phyloP scores from a whole-genome alignment of 2,797 vertebrate species.

The Calcarius lapponicus region DNA sequence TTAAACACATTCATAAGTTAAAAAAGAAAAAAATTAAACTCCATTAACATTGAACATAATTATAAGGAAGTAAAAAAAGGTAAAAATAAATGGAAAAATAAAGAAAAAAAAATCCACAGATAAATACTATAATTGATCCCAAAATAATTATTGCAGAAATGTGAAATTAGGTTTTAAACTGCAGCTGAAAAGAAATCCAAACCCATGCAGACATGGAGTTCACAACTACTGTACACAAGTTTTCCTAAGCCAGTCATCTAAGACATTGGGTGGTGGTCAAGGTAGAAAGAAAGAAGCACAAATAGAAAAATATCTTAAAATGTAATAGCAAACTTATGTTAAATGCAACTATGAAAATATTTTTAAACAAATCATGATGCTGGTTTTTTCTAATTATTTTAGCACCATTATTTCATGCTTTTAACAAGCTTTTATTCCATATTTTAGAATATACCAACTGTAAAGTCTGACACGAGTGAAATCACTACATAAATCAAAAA shows the following conservation, averaged over 20 bases:
- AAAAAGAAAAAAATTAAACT: background rate
- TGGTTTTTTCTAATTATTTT: background rate
- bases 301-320: background rate
- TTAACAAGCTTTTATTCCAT: background rate
- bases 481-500: background rate
- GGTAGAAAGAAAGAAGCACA: background rate
- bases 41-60: background rate
- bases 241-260: background rate
- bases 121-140: background rate
- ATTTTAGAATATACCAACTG: background rate
- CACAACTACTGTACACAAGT: background rate
- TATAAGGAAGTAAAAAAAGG: background rate
- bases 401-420: background rate
- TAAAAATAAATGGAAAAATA: background rate
- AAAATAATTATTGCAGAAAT: background rate
- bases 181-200: background rate
- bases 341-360: background rate
- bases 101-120: rapidly evolving
- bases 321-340: rapidly evolving
- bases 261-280: background rate
- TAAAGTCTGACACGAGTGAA: background rate
- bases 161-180: background rate
- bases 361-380: background rate
- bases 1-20: background rate
- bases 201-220: background rate